Evolutionary conservation across 2,113 vertebrate species (phyloP), one percentile per base, ranked within the genome.

Genomic region (Crotophaga sulcirostris): DNA sequence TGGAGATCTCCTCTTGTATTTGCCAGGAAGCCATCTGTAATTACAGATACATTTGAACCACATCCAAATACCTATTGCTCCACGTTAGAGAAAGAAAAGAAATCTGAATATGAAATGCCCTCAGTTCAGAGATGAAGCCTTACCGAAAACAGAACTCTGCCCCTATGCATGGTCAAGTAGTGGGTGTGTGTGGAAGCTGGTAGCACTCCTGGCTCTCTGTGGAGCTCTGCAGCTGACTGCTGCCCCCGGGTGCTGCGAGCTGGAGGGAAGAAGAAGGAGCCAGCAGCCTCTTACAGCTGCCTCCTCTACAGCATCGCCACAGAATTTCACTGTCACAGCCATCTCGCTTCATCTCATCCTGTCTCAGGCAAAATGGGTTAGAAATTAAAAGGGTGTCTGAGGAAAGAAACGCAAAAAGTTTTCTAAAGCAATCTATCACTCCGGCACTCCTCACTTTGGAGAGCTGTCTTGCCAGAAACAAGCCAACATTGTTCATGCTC

Each of bases 141-240:
- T 36, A 28, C 0, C 0, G 6, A 63, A 38, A 34, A 1, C 33
- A 75, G 47, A 20, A 3, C 45, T 66, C 28, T 89, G 33, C 10
- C 40, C 52, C 13, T 38, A 5, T 0, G 2, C 0, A 0, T 21
- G 47, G 9, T 7, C 3, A 5, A 25, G 36, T 33, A 47, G 58
- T 2, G 4, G 58, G 14, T 33, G 54, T 20, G 2, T 17, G 55
- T 52, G 47, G 11, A 44, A 45, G 45, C 78, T 59, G 88, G 66
- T 38, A 66, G 62, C 40, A 73, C 34, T 49, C 67, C 87, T 3
- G 2, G 4, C 44, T 33, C 31, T 10, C 21, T 5, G 2, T 56
- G 55, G 56, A 1, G 2, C 33, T 81, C 69, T 29, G 26, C 42
- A 64, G 83, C 51, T 77, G 67, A 28, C 45, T 83, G 79, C 83